Evolutionary conservation across 2,797 vertebrate genomes (phyloP).

Genomic region (Anisognathus igniventris): DNA sequence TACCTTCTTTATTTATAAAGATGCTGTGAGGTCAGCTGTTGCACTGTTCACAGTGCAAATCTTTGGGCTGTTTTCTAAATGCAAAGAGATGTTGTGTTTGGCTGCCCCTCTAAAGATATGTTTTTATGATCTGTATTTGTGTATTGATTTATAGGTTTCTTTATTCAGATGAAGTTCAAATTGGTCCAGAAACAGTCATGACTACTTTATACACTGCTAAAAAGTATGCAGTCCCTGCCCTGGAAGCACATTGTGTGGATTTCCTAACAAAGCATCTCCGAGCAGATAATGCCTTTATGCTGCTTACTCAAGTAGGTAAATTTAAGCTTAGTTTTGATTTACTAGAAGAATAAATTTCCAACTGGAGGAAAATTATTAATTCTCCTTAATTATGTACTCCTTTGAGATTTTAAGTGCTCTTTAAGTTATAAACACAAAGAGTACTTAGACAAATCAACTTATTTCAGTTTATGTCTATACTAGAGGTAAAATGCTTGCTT

Average conservation of each 20-base stretch:
- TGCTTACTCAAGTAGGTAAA: constrained; percentile 78
- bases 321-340: not conserved
- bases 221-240: constrained; percentile 80
- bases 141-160: constrained; percentile 75
- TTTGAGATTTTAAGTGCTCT: not conserved
- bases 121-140: constrained; percentile 18
- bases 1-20: not conserved
- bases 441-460: not conserved
- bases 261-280: constrained; percentile 82
- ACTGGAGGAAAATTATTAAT: not conserved
- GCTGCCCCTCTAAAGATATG: not conserved
- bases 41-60: not conserved
- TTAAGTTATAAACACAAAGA: not conserved
- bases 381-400: not conserved
- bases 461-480: not conserved
- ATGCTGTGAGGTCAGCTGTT: not conserved
- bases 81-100: not conserved
- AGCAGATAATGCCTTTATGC: constrained; percentile 82
- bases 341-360: not conserved
- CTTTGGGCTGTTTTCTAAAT: not conserved
- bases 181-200: constrained; percentile 83
- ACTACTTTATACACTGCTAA: constrained; percentile 83
- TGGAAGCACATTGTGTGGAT: constrained; percentile 81
- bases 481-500: not conserved
- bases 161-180: constrained; percentile 82